phyloP scores from a whole-genome alignment of 92 coral and sea anemone genomes.

The Galaxea fascicularis region DNA sequence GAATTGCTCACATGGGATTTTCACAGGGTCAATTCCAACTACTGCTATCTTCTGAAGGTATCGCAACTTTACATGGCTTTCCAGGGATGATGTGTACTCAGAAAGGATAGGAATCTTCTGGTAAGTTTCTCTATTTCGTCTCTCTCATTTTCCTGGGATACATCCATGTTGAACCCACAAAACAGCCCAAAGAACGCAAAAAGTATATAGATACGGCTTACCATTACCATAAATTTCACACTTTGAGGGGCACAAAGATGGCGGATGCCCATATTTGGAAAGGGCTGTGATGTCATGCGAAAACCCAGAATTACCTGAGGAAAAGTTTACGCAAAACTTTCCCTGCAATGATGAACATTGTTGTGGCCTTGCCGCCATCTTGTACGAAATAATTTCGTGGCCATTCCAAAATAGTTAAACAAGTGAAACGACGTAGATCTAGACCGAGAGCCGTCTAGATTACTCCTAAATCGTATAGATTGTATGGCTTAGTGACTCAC shows the following conservation, averaged over 20 bases:
- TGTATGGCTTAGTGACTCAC: constrained; percentile 27
- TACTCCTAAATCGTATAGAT: constrained; percentile 28
- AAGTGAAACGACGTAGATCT: too few relatives aligned
- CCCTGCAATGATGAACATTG: too few relatives aligned
- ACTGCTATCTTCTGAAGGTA: constrained; percentile 34
- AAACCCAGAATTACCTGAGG: neutral
- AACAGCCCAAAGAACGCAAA: neutral
- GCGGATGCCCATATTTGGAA: constrained; percentile 23
- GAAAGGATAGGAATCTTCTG: constrained; percentile 36
- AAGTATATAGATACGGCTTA: constrained; percentile 1
- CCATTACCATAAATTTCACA: neutral
- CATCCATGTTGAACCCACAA: neutral
- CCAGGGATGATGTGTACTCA: constrained; percentile 10
- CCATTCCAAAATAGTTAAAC: too few relatives aligned
- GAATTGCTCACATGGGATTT: constrained; percentile 39
- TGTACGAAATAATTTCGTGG: too few relatives aligned
- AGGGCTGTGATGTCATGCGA: constrained; percentile 10
- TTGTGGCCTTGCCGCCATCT: too few relatives aligned
- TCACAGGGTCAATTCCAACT: constrained; percentile 21
- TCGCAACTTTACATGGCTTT: constrained; percentile 14
- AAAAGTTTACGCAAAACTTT: too few relatives aligned
- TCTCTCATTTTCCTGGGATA: neutral
- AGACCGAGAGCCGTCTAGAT: too few relatives aligned
- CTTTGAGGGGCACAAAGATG: constrained; percentile 42
- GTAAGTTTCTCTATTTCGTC: neutral